Base-by-base conservation (phyloP, 2,113 vertebrate species). In the Oncorhynchus kisutch region DNA sequence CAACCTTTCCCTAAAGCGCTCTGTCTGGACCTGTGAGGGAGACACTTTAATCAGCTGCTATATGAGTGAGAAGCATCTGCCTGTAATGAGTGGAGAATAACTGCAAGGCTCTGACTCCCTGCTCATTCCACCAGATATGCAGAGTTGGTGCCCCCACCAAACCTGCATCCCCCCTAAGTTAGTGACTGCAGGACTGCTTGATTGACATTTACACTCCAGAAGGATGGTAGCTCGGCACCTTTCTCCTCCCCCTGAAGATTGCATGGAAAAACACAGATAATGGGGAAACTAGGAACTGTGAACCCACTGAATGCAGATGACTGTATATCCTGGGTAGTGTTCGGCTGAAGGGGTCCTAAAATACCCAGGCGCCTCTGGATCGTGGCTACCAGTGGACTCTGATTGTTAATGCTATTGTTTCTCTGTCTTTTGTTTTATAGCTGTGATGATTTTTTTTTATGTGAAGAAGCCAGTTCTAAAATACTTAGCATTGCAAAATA, bases 221-320 rank as follows among this genome's bases (percentile, higher is more conserved):
- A 80, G 78, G 80, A 60, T 78, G 77, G 75, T 84, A 48, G 76
- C 68, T 85, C 76, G 73, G 84, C 76, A 78, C 79, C 82, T 86
- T 86, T 85, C 79, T 72, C 80, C 20, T 29, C 78, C 79, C 82
- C 78, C 81, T 80, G 78, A 90, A 82, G 79, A 85, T 84, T 91
- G 92, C 91, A 92, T 92, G 90, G 85, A 83, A 85, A 85, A 88
- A 82, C 72, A 76, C 27, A 12, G 78, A 78, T 54, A 14, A 54
- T 54, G 4, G 14, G 9, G 9, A 75, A 79, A 27, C 78, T 80
- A 73, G 66, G 48, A 73, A 67, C 8, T 54, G 62, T 75, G 73
- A 72, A 27, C 57, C 29, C 34, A 71, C 71, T 34, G 24, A 31
- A 62, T 73, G 68, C 39, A 20, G 29, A 49, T 79, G 74, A 68